Evolutionary conservation across 2,113 vertebrate species (phyloP).

Genomic region (Anhinga anhinga): DNA sequence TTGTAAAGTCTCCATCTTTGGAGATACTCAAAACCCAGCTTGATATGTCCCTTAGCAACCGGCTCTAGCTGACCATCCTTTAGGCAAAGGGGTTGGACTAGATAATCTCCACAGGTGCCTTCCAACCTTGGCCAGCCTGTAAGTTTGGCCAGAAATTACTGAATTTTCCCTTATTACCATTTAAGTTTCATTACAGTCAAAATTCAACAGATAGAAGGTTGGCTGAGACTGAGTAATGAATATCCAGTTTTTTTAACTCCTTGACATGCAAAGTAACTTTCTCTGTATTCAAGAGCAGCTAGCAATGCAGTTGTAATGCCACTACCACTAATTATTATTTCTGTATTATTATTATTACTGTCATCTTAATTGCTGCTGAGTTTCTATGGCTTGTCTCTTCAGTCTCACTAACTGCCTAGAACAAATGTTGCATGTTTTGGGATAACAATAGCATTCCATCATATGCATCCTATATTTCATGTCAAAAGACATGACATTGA

Average conservation of each 20-base stretch:
- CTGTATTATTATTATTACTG: not conserved
- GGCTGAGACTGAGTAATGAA: not conserved
- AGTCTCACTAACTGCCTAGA: not conserved
- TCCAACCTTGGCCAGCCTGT: not conserved
- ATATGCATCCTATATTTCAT: not conserved
- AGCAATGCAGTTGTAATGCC: not conserved
- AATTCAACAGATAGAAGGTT: not conserved
- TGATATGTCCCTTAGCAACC: not conserved
- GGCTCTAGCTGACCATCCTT: not conserved
- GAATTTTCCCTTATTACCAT: not conserved
- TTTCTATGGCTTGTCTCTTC: not conserved
- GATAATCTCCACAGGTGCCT: not conserved
- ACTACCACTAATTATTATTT: not conserved
- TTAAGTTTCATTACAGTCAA: not conserved
- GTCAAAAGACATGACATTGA: not conserved
- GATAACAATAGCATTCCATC: not conserved
- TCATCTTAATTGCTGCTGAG: not conserved
- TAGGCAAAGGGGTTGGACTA: not conserved
- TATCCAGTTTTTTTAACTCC: not conserved
- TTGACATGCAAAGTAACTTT: not conserved
- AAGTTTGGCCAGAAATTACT: not conserved
- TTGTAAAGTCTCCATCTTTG: not conserved
- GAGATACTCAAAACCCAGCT: not conserved
- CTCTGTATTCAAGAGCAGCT: not conserved
- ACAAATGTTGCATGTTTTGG: slow-evolving; percentile 9